These are phyloP conservation scores for Gryllus bimaculatus DNA, from an alignment of 1,140 invertebrate genomes.

Conservation along the genomic window DNA sequence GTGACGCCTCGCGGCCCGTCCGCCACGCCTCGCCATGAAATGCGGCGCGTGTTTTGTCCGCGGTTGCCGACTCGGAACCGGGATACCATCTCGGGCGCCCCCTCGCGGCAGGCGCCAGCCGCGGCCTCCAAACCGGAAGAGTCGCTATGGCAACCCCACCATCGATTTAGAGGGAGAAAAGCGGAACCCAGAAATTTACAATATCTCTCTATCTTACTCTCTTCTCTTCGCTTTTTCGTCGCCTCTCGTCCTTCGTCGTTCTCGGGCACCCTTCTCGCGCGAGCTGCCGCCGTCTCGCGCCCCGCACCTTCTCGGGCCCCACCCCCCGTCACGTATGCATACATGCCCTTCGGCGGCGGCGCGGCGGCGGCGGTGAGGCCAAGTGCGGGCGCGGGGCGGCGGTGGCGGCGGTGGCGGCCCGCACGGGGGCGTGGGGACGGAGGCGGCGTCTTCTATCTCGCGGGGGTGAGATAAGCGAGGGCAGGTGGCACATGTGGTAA, in stretches of 20 bases:
- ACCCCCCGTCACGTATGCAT: background rate
- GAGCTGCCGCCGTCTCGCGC: background rate
- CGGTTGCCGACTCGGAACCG: background rate
- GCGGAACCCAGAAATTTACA: constrained; percentile 24
- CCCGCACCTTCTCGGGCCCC: background rate
- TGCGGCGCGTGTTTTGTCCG: constrained; percentile 1
- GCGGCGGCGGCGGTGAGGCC: no score
- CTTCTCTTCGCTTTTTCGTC: background rate
- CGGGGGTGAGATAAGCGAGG: background rate
- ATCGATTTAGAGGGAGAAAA: constrained; percentile 23
- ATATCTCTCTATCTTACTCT: constrained; percentile 14
- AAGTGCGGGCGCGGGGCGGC: no score
- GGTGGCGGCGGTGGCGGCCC: background rate
- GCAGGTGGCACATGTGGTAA: background rate
- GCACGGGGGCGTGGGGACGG: background rate
- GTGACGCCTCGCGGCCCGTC: background rate
- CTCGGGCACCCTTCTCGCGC: background rate
- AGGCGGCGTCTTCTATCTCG: background rate
- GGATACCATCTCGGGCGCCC: constrained; percentile 2
- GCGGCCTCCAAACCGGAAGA: constrained; percentile 21
- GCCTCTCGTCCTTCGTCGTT: background rate
- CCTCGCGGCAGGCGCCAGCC: background rate
- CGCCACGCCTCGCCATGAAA: background rate
- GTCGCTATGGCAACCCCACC: constrained; percentile 22
- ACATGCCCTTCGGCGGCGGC: no score